Evolutionary conservation across 2,113 vertebrate species (phyloP), one percentile per base, ranked within the genome.

Genomic region (Tragelaphus strepsiceros): DNA sequence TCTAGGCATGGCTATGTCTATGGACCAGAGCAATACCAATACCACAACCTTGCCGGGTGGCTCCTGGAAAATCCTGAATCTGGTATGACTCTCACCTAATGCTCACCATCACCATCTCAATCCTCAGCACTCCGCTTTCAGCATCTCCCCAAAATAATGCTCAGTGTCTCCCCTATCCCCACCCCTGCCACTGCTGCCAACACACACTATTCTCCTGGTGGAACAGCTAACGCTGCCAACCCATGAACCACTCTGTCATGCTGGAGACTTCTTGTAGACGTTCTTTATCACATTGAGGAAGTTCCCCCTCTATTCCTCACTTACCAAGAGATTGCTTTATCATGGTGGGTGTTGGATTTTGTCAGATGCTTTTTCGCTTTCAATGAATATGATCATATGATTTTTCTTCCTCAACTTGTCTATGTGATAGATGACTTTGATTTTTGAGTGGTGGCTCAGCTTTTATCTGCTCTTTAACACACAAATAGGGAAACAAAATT

Each of bases 391-490:
- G 28, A 53, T 80, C 22, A 51, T 26, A 46, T 46, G 11, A 59
- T 56, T 95, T 95, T 90, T 82, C 58, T 88, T 90, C 77, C 86
- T 90, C 46, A 95, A 43, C 13, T 91, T 91, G 6, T 51, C 90
- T 43, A 71, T 85, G 9, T 71, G 12, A 21, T 59, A 13, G 5
- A 67, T 80, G 77, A 71, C 21, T 59, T 92, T 86, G n/a, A 89
- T 51, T 77, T 94, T 64, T 43, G 3, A 91, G 61, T 49, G 8
- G 16, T 95, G 19, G 3, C 43, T 13, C 35, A 88, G 6, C 19
- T n/a, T 14, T 92, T 91, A 28, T 56, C 94, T 97, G 11, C 13
- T 96, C 95, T 88, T 80, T 46, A 67, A 95, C 91, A 82, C 21
- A 83, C 1, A 3, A 93, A 78, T 32, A 74, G 8, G 7, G 4